A percentile compares a stretch with the other conserved stretches of the same genome.
Conservation (phyloP, 2,113 vertebrate genomes). For the Rhombomys opimus region DNA sequence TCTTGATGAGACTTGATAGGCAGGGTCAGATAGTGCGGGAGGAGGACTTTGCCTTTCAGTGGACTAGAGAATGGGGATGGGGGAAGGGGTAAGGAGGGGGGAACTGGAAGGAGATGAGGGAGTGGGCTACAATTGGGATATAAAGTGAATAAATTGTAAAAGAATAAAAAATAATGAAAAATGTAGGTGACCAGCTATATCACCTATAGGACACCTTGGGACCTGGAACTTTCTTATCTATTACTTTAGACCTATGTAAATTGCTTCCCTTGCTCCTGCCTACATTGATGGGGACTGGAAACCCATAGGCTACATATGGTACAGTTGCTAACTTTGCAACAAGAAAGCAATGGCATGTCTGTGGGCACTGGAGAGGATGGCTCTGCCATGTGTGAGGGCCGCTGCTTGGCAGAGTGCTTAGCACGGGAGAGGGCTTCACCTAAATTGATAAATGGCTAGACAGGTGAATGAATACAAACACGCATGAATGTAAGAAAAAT, state of each 20-base stretch:
- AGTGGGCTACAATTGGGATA: no score
- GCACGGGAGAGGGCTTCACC: background rate
- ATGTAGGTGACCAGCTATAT: background rate
- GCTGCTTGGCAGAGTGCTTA: background rate
- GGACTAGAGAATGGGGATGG: no score
- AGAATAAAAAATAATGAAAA: no score
- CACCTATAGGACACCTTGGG: no score
- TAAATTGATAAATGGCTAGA: background rate
- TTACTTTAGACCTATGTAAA: background rate
- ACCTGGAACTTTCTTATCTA: background rate
- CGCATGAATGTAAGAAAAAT: background rate
- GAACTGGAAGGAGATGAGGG: no score
- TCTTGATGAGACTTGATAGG: no score
- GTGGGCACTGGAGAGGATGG: background rate
- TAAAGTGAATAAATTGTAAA: no score
- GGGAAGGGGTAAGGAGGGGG: no score
- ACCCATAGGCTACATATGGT: background rate
- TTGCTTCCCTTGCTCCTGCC: background rate
- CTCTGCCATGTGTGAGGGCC: background rate
- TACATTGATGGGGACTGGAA: background rate
- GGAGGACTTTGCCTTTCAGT: no score
- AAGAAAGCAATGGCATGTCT: background rate
- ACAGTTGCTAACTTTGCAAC: background rate
- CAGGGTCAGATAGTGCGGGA: no score
- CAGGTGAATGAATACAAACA: background rate